A percentile compares a stretch with the other conserved stretches of the same genome.
phyloP scores from a whole-genome alignment of 2,797 vertebrate species.

The Rhinophrynus dorsalis region DNA sequence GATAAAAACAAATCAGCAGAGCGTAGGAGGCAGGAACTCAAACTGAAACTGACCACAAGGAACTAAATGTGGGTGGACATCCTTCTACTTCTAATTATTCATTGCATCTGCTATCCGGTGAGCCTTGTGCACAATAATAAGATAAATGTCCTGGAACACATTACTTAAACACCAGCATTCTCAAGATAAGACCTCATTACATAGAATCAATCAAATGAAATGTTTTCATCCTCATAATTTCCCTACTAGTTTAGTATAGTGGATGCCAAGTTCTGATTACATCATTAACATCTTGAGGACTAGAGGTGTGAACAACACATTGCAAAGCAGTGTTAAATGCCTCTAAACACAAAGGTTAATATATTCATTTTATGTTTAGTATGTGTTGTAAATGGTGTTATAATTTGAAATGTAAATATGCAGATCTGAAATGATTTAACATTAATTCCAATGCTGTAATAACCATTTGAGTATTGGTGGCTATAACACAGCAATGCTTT shows the following conservation, averaged over 20 bases:
- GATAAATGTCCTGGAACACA: not conserved
- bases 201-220: not conserved
- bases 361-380: not conserved
- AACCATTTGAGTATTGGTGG: too few species aligned
- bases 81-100: slow-evolving; percentile 39
- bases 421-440: too few species aligned
- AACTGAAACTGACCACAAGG: slow-evolving; percentile 41
- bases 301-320: too few species aligned
- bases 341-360: not conserved
- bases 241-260: not conserved
- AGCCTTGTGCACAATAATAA: slow-evolving; percentile 9
- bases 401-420: too few species aligned
- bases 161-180: not conserved
- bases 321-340: too few species aligned
- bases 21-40: slow-evolving; percentile 33
- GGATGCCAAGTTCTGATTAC: too few species aligned
- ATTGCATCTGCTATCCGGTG: slow-evolving; percentile 31
- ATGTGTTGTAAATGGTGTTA: too few species aligned
- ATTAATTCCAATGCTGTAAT: too few species aligned
- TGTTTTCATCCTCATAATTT: not conserved
- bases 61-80: slow-evolving; percentile 37
- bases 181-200: not conserved
- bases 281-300: too few species aligned
- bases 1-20: slow-evolving; percentile 9
- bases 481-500: too few species aligned